A percentile compares a stretch with the other conserved stretches of the same genome.
phyloP scores from a whole-genome alignment of 2,797 vertebrate genomes.

The Melanotaenia boesemani region DNA sequence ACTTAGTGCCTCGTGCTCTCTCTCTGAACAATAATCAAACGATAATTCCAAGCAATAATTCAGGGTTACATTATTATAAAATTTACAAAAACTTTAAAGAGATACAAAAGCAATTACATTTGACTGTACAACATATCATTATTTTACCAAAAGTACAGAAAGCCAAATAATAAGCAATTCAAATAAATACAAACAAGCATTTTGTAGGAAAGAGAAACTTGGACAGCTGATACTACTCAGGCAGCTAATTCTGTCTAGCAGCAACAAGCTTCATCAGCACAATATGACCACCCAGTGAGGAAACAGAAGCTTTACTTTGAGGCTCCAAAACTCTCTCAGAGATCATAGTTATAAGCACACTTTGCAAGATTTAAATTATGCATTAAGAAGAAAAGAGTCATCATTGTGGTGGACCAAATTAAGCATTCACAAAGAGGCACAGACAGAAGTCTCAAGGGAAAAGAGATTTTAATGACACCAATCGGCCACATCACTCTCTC shows the following conservation, averaged over 20 bases:
- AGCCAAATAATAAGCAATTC: background rate
- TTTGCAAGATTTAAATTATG: conserved; percentile 19
- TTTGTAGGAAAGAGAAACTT: background rate
- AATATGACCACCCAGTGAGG: conserved; percentile 27
- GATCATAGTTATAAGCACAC: background rate
- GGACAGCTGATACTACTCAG: background rate
- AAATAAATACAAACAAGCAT: background rate
- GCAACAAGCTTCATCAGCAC: conserved; percentile 24
- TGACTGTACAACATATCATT: background rate
- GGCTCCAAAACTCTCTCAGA: background rate
- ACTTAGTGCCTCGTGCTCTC: no score
- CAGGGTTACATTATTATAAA: no score
- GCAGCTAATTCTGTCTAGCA: background rate
- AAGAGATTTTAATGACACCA: conserved; percentile 56
- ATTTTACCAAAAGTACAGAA: background rate
- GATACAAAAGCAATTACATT: background rate
- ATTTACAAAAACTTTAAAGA: no score
- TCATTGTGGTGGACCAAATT: conserved; percentile 7
- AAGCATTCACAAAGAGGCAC: conserved; percentile 22
- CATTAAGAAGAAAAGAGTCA: conserved; percentile 3
- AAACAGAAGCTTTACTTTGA: conserved; percentile 6
- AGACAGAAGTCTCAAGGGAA: conserved; percentile 47
- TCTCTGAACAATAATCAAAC: no score
- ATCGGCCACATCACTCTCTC: conserved; percentile 44
- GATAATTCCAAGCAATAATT: no score